Conservation (phyloP, 2,797 vertebrate species). For the Danionella dracula region DNA sequence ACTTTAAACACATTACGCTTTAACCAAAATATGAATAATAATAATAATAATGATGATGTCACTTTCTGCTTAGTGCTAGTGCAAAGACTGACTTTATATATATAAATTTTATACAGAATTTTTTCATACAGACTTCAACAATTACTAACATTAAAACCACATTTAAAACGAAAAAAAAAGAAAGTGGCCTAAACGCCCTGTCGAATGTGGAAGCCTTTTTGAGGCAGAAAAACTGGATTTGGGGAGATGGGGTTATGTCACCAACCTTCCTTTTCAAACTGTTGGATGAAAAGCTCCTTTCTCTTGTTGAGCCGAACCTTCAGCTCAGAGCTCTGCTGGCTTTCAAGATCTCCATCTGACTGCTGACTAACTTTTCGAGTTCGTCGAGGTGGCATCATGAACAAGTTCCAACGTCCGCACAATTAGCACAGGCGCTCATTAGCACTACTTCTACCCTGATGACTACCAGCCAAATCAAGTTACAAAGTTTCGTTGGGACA, state of each 20-base stretch:
- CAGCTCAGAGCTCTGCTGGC: slow-evolving; percentile 31
- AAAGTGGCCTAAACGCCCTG: no score
- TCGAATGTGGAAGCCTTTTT: no score
- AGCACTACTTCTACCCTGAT: neutral
- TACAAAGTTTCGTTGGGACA: neutral
- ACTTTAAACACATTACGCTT: no score
- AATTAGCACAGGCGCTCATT: neutral
- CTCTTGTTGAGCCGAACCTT: slow-evolving; percentile 34
- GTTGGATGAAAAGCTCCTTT: slow-evolving; percentile 60
- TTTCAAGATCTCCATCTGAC: slow-evolving; percentile 8
- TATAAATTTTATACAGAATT: no score
- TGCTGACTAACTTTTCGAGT: slow-evolving; percentile 8
- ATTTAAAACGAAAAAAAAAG: neutral
- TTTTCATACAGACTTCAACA: no score
- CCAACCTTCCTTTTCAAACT: slow-evolving; percentile 70
- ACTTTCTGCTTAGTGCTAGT: no score
- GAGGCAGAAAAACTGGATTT: no score
- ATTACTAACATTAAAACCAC: no score
- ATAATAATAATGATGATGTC: no score
- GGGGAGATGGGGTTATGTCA: no score
- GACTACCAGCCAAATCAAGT: neutral
- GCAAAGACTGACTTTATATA: no score
- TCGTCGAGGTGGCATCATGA: slow-evolving; percentile 26
- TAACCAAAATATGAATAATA: no score
- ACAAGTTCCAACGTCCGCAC: neutral